Conservation (phyloP, 2,888 invertebrate species). For the Timema podura region DNA sequence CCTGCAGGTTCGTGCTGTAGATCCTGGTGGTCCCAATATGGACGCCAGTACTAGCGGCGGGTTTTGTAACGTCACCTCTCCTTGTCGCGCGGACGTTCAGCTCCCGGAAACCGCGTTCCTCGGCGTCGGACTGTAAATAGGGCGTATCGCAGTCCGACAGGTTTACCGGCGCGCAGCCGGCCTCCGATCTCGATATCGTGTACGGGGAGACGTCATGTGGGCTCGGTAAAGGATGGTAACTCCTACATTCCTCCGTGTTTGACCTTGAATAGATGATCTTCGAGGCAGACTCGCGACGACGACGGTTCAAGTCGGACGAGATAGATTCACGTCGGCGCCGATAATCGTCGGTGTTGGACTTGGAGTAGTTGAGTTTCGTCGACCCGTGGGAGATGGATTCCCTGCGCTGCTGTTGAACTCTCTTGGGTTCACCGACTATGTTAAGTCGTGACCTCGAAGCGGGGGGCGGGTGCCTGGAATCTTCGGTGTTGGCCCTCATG, state of each 20-base stretch:
- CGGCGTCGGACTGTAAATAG: neutral
- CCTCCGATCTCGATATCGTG: neutral
- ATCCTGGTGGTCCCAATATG: no score
- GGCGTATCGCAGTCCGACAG: no score
- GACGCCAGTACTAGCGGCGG: no score
- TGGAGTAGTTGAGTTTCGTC: neutral
- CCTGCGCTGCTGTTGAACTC: neutral
- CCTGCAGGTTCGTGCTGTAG: neutral
- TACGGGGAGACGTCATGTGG: neutral
- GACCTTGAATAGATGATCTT: neutral
- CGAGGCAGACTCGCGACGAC: neutral
- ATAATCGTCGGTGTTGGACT: constrained; percentile 9
- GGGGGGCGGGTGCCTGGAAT: neutral
- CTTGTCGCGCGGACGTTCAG: neutral
- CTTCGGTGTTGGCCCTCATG: neutral
- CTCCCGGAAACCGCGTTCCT: constrained; percentile 1
- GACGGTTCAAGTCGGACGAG: neutral
- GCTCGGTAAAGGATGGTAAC: no score
- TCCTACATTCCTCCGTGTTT: neutral
- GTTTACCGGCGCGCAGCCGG: neutral
- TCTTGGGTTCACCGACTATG: neutral
- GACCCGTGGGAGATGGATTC: neutral
- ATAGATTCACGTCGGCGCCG: constrained; percentile 6
- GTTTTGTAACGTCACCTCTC: no score
- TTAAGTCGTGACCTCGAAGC: neutral